Evolutionary conservation across 64 coral and sea anemone genomes (phyloP).

Genomic region (Montipora sp.): DNA sequence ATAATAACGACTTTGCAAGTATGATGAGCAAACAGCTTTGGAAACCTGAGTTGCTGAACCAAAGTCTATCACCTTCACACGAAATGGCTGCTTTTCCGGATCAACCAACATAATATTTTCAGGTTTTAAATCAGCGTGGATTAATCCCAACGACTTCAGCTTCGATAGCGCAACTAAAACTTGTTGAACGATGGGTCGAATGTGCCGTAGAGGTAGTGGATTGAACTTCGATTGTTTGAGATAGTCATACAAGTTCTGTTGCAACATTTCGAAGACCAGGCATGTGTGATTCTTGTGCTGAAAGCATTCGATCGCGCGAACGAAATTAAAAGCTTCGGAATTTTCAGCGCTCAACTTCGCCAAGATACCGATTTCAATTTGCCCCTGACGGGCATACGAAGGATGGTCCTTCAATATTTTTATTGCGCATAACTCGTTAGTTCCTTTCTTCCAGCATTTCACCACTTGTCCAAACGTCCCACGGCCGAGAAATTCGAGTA

Average conservation of each 20-base stretch:
- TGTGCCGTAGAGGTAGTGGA: slow-evolving; percentile 85
- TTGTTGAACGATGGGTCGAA: slow-evolving; percentile 97
- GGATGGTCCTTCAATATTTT: slow-evolving; percentile 99
- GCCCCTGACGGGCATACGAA: slow-evolving; percentile 95
- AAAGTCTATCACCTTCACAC: slow-evolving; percentile 99
- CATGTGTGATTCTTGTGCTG: slow-evolving; percentile 97
- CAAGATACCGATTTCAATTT: slow-evolving; percentile 97
- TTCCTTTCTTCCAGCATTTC: slow-evolving; percentile 99
- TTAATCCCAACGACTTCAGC: slow-evolving; percentile 85
- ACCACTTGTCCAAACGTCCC: slow-evolving; percentile 98
- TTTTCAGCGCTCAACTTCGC: slow-evolving; percentile 93
- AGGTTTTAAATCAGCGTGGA: slow-evolving; percentile 97
- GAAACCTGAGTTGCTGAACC: slow-evolving; percentile 97
- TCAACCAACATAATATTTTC: slow-evolving; percentile 99
- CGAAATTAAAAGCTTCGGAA: slow-evolving; percentile 98
- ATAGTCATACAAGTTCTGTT: slow-evolving; percentile 97
- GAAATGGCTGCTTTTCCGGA: slow-evolving; percentile 93
- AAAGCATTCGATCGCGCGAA: slow-evolving; percentile 97
- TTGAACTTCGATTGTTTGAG: slow-evolving; percentile 98
- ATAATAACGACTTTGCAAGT: slow-evolving; percentile 98
- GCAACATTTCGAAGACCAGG: slow-evolving; percentile 96
- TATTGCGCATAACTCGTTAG: slow-evolving; percentile 93
- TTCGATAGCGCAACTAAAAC: slow-evolving; percentile 94
- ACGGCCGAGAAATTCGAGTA: slow-evolving; percentile 97
- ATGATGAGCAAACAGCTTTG: slow-evolving; percentile 96